Evolutionary conservation across 2,797 vertebrate species (phyloP).

Genomic region (Adrianichthys oophorus): DNA sequence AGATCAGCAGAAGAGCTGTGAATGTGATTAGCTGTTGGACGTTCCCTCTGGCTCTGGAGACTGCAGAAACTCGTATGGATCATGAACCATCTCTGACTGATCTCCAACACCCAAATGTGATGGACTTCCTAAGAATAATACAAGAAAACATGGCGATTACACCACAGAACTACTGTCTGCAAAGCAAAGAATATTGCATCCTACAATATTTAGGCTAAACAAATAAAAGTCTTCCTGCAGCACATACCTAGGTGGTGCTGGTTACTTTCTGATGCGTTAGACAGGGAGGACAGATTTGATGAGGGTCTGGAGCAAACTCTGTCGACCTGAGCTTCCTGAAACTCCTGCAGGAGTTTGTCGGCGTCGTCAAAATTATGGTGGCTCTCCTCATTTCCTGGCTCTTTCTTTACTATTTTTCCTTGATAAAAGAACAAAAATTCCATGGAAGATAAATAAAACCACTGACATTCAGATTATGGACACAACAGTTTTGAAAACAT

Average conservation of each 20-base stretch:
- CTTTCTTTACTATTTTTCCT: constrained; percentile 91
- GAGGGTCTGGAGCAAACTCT: constrained; percentile 92
- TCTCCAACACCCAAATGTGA: constrained; percentile 90
- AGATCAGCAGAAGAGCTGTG: constrained; percentile 17
- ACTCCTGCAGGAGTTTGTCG: constrained; percentile 92
- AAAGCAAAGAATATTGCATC: neutral
- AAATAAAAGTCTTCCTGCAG: constrained; percentile 34
- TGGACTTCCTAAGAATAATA: constrained; percentile 84
- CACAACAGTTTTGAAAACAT: too few species aligned
- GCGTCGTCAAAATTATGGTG: constrained; percentile 91
- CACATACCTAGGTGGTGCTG: constrained; percentile 88
- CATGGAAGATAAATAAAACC: neutral
- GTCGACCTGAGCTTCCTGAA: constrained; percentile 93
- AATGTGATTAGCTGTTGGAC: constrained; percentile 75
- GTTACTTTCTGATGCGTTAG: constrained; percentile 93
- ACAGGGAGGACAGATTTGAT: constrained; percentile 95
- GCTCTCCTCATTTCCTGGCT: constrained; percentile 89
- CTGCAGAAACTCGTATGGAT: constrained; percentile 96
- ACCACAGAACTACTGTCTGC: neutral
- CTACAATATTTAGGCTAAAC: neutral
- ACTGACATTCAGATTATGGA: too few species aligned
- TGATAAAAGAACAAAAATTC: constrained; percentile 41
- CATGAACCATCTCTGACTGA: constrained; percentile 90
- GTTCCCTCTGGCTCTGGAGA: constrained; percentile 85
- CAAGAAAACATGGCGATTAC: constrained; percentile 19